phyloP scores from a whole-genome alignment of 2,888 invertebrate species.

The Chrysolina americana region DNA sequence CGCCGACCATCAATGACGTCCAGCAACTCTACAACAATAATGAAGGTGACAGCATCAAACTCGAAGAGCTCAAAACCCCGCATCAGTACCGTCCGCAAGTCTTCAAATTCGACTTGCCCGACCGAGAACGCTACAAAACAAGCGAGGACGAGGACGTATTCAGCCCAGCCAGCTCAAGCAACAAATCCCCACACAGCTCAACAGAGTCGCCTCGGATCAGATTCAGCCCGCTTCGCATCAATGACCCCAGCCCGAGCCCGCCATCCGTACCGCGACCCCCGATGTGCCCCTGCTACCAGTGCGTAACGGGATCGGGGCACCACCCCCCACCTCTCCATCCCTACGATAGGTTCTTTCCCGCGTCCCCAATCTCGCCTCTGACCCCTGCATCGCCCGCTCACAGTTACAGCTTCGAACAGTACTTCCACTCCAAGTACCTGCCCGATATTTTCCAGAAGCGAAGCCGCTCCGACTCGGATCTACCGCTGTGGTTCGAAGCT shows the following conservation, averaged over 20 bases:
- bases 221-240: slow-evolving; percentile 73
- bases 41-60: slow-evolving; percentile 53
- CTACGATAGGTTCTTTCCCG: slow-evolving; percentile 71
- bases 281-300: slow-evolving; percentile 67
- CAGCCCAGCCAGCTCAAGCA: slow-evolving; percentile 73
- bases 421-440: slow-evolving; percentile 77
- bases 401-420: slow-evolving; percentile 76
- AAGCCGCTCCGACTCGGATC: slow-evolving; percentile 79
- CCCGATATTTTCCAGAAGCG: slow-evolving; percentile 75
- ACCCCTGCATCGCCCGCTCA: slow-evolving; percentile 73
- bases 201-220: slow-evolving; percentile 72
- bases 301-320: slow-evolving; percentile 65
- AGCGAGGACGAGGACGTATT: slow-evolving; percentile 75
- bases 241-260: slow-evolving; percentile 68
- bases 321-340: slow-evolving; percentile 66
- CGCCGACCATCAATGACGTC: slow-evolving; percentile 68
- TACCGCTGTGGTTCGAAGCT: slow-evolving; percentile 73
- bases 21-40: slow-evolving; percentile 63
- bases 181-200: slow-evolving; percentile 73
- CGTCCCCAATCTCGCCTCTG: slow-evolving; percentile 74
- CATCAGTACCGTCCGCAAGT: slow-evolving; percentile 69
- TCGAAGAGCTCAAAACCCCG: slow-evolving; percentile 53
- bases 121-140: slow-evolving; percentile 64
- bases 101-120: slow-evolving; percentile 71
- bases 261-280: slow-evolving; percentile 62